Evolutionary conservation across 2,113 vertebrate genomes (phyloP).

Genomic region (Tringa solitaria): DNA sequence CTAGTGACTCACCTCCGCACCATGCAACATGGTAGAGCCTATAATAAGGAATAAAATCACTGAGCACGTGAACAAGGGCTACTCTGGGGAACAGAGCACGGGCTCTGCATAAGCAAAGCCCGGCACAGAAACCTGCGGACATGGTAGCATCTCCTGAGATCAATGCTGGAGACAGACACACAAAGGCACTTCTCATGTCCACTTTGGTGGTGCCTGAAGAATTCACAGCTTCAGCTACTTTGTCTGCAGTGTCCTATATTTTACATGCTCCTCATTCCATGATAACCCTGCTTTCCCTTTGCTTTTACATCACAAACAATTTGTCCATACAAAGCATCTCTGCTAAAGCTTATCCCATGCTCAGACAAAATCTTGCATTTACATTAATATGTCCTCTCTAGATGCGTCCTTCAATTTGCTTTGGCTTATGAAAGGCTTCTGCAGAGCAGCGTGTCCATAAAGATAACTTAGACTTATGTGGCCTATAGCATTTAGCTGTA

Average conservation of each 20-base stretch:
- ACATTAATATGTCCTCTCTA: background rate
- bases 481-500: background rate
- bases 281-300: background rate
- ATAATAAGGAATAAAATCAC: background rate
- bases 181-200: background rate
- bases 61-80: background rate
- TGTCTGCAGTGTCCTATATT: background rate
- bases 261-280: background rate
- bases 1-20: no score
- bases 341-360: background rate
- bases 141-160: background rate
- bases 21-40: accelerated
- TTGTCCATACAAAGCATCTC: background rate
- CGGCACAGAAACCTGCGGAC: background rate
- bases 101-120: background rate
- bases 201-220: background rate
- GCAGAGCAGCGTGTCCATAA: background rate
- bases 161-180: background rate
- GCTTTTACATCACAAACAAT: background rate
- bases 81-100: accelerated
- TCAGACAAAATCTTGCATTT: background rate
- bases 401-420: background rate
- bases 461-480: background rate
- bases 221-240: background rate
- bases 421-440: background rate